Evolutionary conservation across 2,888 invertebrate species (phyloP).

Genomic region (Cerastis rubricosa): DNA sequence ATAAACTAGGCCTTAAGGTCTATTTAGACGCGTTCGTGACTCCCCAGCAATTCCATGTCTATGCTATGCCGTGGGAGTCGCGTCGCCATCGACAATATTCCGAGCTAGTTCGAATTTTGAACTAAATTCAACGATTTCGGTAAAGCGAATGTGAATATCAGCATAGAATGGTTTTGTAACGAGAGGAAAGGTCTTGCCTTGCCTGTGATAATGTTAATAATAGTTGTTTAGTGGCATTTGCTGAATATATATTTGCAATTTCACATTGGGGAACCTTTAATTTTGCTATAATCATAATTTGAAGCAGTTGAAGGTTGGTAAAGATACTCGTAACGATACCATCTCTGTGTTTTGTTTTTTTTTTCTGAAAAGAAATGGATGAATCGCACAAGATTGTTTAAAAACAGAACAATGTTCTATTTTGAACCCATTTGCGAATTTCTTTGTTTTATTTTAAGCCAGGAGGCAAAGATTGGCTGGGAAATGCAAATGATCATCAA

Average conservation of each 20-base stretch:
- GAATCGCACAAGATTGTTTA: not conserved
- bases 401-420: not conserved
- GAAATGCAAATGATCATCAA: not conserved
- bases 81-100: constrained; percentile 41
- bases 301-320: too few relatives aligned
- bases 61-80: constrained; percentile 51
- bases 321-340: not conserved
- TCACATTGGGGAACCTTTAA: not conserved
- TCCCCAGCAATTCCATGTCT: constrained; percentile 40
- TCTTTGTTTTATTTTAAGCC: not conserved
- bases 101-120: constrained; percentile 35
- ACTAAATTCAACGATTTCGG: constrained; percentile 43
- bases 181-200: constrained; percentile 4
- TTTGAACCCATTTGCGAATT: not conserved
- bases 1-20: constrained; percentile 55
- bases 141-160: constrained; percentile 40
- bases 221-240: not conserved
- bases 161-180: constrained; percentile 13
- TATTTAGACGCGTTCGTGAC: constrained; percentile 57
- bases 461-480: too few relatives aligned
- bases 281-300: not conserved
- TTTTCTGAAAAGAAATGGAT: not conserved
- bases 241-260: not conserved
- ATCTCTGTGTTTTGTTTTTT: not conserved
- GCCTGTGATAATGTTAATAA: not conserved